Percentiles rank a stretch among this genome's conserved stretches.
These are phyloP conservation scores for Channa maculata DNA, from an alignment of 2,113 vertebrate species.

Conservation along the genomic window DNA sequence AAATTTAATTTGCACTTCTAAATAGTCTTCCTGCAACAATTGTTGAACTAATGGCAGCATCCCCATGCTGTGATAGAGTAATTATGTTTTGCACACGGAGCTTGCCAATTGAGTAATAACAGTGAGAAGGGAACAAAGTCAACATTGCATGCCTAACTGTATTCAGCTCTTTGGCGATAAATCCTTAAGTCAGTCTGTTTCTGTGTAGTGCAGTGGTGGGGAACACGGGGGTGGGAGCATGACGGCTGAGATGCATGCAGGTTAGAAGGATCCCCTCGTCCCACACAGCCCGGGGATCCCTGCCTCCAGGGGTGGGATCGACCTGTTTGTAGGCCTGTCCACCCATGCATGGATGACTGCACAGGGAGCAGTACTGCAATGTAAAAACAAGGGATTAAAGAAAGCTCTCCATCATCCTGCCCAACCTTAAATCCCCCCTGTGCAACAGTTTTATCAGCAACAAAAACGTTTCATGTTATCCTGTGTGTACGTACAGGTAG, in stretches of 20 bases:
- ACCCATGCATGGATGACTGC: slow-evolving; percentile 77
- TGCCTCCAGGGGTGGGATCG: slow-evolving; percentile 53
- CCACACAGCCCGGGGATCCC: slow-evolving; percentile 62
- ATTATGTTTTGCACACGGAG: slow-evolving; percentile 51
- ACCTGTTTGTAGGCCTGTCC: slow-evolving; percentile 43
- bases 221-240: slow-evolving; percentile 51
- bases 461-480: slow-evolving; percentile 43
- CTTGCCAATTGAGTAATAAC: slow-evolving; percentile 60
- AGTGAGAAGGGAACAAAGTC: slow-evolving; percentile 43
- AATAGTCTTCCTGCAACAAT: slow-evolving; percentile 15
- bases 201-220: slow-evolving; percentile 60
- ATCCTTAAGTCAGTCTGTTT: slow-evolving; percentile 50
- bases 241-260: slow-evolving; percentile 51
- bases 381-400: slow-evolving; percentile 73
- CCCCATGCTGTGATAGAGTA: slow-evolving; percentile 28
- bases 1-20: slow-evolving; percentile 38
- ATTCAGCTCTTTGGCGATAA: slow-evolving; percentile 57
- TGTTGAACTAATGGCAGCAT: slow-evolving; percentile 35
- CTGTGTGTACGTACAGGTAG: slow-evolving; percentile 38
- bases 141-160: slow-evolving; percentile 68
- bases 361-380: slow-evolving; percentile 55
- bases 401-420: slow-evolving; percentile 65
- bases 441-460: slow-evolving; percentile 55
- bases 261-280: slow-evolving; percentile 53
- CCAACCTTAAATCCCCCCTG: slow-evolving; percentile 47